Conservation (phyloP, 2,797 vertebrate genomes). For the Clarias platycephalus region DNA sequence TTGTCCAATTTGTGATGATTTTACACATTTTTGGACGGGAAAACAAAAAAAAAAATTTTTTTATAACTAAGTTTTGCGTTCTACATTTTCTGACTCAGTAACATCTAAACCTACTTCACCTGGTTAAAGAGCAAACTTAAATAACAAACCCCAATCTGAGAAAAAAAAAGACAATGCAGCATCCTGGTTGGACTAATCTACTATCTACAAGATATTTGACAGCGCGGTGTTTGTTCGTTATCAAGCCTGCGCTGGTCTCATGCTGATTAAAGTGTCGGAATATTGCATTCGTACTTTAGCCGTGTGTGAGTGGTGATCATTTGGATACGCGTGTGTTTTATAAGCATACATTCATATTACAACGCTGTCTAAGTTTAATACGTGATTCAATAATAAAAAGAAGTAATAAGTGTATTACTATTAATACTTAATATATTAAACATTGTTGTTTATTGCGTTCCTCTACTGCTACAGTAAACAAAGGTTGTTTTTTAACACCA, state of each 20-base stretch:
- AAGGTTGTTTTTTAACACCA: conserved; percentile 63
- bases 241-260: conserved; percentile 14
- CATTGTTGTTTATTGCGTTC: conserved; percentile 33
- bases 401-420: conserved; percentile 52
- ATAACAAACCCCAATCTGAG: neutral
- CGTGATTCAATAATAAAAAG: conserved; percentile 1
- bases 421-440: conserved; percentile 44
- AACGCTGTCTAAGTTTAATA: neutral
- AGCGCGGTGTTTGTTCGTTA: conserved; percentile 8
- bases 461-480: conserved; percentile 59
- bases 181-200: neutral
- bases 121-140: neutral
- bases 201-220: neutral
- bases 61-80: no score
- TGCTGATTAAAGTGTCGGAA: conserved; percentile 41
- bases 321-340: neutral
- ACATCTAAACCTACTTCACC: neutral
- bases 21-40: no score
- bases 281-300: conserved; percentile 39
- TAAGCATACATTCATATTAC: neutral
- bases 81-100: neutral
- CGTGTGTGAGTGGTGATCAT: neutral
- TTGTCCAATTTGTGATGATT: no score
- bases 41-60: no score
- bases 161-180: neutral